phyloP scores from a whole-genome alignment of 2,888 invertebrate genomes.

The Chalcosyrphus nemorum region DNA sequence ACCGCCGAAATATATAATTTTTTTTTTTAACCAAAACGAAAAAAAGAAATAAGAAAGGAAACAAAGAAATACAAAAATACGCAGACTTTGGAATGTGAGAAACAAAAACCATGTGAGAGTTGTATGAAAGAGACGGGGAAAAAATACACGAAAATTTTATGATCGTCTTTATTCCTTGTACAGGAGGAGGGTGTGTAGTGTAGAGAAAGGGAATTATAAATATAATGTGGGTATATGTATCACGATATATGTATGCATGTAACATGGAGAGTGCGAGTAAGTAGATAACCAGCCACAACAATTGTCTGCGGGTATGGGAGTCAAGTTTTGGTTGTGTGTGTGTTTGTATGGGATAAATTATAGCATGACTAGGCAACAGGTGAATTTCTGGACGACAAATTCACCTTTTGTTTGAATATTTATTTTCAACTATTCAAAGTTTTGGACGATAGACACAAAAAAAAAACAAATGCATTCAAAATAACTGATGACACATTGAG shows the following conservation, averaged over 20 bases:
- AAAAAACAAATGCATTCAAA: neutral
- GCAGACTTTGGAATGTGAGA: slow-evolving; percentile 62
- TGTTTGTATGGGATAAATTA: slow-evolving; percentile 26
- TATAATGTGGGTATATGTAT: slow-evolving; percentile 12
- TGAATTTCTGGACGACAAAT: slow-evolving; percentile 36
- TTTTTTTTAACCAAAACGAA: slow-evolving; percentile 28
- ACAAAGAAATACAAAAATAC: slow-evolving; percentile 49
- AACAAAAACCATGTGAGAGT: slow-evolving; percentile 27
- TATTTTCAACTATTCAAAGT: slow-evolving; percentile 27
- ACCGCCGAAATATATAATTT: slow-evolving; percentile 62
- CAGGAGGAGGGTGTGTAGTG: neutral
- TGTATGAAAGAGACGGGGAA: slow-evolving; percentile 42
- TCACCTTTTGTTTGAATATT: slow-evolving; percentile 23
- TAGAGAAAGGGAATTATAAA: slow-evolving; percentile 15
- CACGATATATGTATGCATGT: neutral
- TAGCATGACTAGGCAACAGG: slow-evolving; percentile 62
- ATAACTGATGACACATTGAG: neutral
- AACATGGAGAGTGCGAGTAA: slow-evolving; percentile 1
- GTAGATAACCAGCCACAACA: slow-evolving; percentile 48
- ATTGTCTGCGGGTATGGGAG: slow-evolving; percentile 19
- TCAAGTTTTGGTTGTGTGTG: slow-evolving; percentile 17
- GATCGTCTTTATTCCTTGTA: slow-evolving; percentile 52
- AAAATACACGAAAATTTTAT: slow-evolving; percentile 40
- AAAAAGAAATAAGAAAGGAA: slow-evolving; percentile 25
- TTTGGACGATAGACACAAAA: neutral